Base-by-base conservation (phyloP, 2,113 vertebrate species). In the Cranoglanis bouderius region DNA sequence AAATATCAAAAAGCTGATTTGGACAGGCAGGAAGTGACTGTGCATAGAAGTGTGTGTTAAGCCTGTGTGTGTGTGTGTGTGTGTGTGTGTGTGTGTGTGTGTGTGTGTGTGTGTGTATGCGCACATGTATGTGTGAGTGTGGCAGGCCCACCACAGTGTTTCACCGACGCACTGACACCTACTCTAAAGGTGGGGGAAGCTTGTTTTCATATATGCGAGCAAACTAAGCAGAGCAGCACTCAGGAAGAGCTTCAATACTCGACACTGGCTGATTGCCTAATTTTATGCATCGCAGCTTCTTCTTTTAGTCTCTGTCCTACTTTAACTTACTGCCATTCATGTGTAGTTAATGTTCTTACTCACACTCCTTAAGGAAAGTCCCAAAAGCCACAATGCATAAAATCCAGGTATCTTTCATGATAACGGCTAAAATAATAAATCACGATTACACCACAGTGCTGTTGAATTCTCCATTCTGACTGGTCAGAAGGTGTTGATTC, bases 81-180 rank as follows among this genome's bases (percentile, higher is more conserved):
- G 1, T 49, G 46, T 49, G 10, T 46, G 46, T 46, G 9, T 46
- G 87, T 92, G 88, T 59, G 38, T 59, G 26, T 82, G 87, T 92
- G 53, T 61, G 19, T 82, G 88, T 92, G 89, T 49, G 49, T 9
- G 1, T 49, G 46, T 49, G 10, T 46, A 8, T 46, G 9, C n/a
- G n/a, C n/a, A n/a, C n/a, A n/a, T n/a, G 70, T 55, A 14, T 82
- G 88, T 55, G 70, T 55, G n/a, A 81, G 87, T 92, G 90, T 59
- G 90, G 77, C 84, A 89, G 91, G 88, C 91, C 91, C 90, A 90
- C 75, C 87, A 86, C 43, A 91, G 88, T 88, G 78, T 82, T 92
- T 93, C 91, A 49, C 93, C 94, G 91, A 94, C 93, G 86, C 93
- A 91, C 38, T 61, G 81, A 86, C 67, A 82, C 89, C 86, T 81